These are phyloP conservation scores for Cynoglossus semilaevis DNA, from an alignment of 2,113 vertebrate species.

Conservation along the genomic window DNA sequence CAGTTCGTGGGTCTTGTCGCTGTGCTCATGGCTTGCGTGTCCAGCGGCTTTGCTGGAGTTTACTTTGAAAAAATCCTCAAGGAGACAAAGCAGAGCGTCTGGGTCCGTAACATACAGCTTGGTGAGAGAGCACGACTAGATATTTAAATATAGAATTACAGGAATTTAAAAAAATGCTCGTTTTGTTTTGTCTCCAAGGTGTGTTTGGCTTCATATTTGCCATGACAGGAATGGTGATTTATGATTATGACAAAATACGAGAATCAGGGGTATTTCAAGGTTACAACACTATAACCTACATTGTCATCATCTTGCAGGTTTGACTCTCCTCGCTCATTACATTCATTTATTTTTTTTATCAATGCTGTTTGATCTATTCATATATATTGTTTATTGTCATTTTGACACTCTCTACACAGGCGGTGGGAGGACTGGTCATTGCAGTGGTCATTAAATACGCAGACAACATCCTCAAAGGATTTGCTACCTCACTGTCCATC, in stretches of 20 bases:
- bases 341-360: too few species aligned
- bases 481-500: conserved; percentile 68
- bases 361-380: too few species aligned
- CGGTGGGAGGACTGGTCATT: conserved; percentile 60
- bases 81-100: conserved; percentile 93
- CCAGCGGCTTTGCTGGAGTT: conserved; percentile 96
- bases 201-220: conserved; percentile 89
- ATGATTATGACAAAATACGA: conserved; percentile 81
- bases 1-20: conserved; percentile 88
- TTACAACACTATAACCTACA: conserved; percentile 86
- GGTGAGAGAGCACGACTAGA: conserved; percentile 69
- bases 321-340: background rate
- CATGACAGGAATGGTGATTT: conserved; percentile 82
- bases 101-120: conserved; percentile 96
- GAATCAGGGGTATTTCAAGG: conserved; percentile 92
- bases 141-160: too few species aligned
- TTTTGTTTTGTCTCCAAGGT: conserved; percentile 69
- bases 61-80: conserved; percentile 99
- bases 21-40: conserved; percentile 91
- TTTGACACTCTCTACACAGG: conserved; percentile 41
- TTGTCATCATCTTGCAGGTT: conserved; percentile 91
- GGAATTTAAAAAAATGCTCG: background rate
- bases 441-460: conserved; percentile 71
- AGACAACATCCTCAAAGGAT: conserved; percentile 74
- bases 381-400: background rate